phyloP scores from a whole-genome alignment of 2,888 invertebrate genomes.

The Rambutsinella grinnellia region DNA sequence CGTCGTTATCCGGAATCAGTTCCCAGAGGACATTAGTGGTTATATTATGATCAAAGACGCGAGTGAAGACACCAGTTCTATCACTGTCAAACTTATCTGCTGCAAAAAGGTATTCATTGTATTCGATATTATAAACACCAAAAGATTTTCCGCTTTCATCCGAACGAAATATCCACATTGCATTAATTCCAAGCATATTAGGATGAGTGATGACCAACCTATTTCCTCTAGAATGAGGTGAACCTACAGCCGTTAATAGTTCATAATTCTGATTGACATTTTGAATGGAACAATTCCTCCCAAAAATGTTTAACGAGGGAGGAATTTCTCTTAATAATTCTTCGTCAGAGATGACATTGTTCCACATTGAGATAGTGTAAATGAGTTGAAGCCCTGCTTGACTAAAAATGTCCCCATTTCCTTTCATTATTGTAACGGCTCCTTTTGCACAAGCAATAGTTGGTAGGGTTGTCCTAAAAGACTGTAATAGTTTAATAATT shows the following conservation, averaged over 20 bases:
- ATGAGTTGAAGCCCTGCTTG: not conserved
- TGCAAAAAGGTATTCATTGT: conserved; percentile 5
- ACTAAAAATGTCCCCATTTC: not conserved
- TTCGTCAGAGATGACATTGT: not conserved
- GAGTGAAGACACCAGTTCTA: not conserved
- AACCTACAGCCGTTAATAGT: not conserved
- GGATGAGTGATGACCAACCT: conserved; percentile 4
- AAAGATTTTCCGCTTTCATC: conserved; percentile 1
- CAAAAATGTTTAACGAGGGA: not conserved
- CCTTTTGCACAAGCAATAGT: not conserved
- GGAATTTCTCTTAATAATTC: not conserved
- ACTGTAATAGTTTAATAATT: not conserved
- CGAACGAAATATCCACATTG: not conserved
- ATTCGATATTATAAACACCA: not conserved
- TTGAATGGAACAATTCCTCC: not conserved
- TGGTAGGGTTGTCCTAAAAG: not conserved
- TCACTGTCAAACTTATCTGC: conserved; percentile 4
- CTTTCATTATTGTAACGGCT: not conserved
- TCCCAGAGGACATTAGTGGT: not conserved
- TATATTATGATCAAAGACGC: not conserved
- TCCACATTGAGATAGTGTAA: not conserved
- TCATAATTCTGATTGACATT: not conserved
- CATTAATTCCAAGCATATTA: conserved; percentile 1
- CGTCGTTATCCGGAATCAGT: not conserved
- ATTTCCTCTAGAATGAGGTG: not conserved